A percentile compares a stretch with the other conserved stretches of the same genome.
Conservation (phyloP, 2,113 vertebrate genomes). For the Grammomys surdaster region DNA sequence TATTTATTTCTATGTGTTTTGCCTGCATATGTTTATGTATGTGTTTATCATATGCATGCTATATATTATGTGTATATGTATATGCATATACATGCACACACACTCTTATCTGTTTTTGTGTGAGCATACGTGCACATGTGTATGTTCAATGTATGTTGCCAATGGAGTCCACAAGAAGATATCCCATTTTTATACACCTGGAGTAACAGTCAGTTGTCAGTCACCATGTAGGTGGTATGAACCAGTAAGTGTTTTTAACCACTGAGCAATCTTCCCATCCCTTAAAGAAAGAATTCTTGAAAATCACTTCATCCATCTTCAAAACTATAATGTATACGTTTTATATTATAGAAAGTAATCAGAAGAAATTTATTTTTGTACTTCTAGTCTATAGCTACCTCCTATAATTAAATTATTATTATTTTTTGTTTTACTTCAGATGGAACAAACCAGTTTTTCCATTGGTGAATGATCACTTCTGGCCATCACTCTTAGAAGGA, state of each 20-base stretch:
- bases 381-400: accelerated
- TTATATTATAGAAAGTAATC: not conserved
- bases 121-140: no score
- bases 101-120: no score
- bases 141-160: not conserved
- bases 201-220: no score
- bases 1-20: not conserved
- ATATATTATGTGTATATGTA: no score
- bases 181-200: not conserved
- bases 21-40: not conserved
- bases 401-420: not conserved
- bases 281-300: not conserved
- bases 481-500: conserved; percentile 1
- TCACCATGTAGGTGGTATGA: not conserved
- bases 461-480: conserved; percentile 42
- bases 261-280: not conserved
- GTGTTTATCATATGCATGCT: not conserved
- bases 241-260: not conserved
- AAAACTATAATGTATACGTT: not conserved
- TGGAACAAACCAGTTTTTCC: conserved; percentile 23
- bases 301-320: not conserved
- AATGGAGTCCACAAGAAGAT: not conserved
- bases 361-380: not conserved
- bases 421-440: not conserved
- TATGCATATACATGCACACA: no score